phyloP scores from a whole-genome alignment of 2,888 invertebrate genomes.

The Campoplex nolae region DNA sequence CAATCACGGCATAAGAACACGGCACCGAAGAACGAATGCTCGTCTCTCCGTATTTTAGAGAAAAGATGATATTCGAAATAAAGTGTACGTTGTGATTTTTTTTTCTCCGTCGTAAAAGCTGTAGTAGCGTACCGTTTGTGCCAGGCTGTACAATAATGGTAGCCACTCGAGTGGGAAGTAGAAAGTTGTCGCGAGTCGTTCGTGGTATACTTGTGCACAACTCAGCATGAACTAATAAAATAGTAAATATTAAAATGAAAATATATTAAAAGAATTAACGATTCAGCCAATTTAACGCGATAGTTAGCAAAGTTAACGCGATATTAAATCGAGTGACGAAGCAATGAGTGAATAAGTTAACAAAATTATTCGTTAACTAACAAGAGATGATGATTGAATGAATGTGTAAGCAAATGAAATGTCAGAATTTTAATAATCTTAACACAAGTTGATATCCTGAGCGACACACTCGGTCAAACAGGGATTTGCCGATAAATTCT shows the following conservation, averaged over 20 bases:
- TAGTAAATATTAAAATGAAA: slow-evolving; percentile 2
- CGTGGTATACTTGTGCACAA: slow-evolving; percentile 24
- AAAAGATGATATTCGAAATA: slow-evolving; percentile 52
- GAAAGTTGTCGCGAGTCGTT: slow-evolving; percentile 70
- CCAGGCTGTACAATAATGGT: slow-evolving; percentile 27
- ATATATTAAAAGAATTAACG: slow-evolving; percentile 13
- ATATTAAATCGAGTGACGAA: neutral
- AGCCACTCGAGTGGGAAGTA: slow-evolving; percentile 69
- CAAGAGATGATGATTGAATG: neutral
- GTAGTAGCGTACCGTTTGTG: neutral
- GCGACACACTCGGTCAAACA: neutral
- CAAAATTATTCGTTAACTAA: neutral
- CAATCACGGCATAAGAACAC: slow-evolving; percentile 33
- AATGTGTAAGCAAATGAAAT: neutral
- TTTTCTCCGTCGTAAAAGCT: slow-evolving; percentile 13
- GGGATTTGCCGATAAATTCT: neutral
- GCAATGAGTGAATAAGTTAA: neutral
- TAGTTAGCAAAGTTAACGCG: neutral
- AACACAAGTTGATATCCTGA: neutral
- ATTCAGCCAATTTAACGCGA: neutral
- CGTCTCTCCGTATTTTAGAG: slow-evolving; percentile 21
- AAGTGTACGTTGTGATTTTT: slow-evolving; percentile 37
- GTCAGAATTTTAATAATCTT: neutral
- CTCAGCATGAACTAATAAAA: slow-evolving; percentile 9
- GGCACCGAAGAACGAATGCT: slow-evolving; percentile 51